Evolutionary conservation across 2,888 invertebrate species (phyloP).

Genomic region (Lasioglossum marginatum): DNA sequence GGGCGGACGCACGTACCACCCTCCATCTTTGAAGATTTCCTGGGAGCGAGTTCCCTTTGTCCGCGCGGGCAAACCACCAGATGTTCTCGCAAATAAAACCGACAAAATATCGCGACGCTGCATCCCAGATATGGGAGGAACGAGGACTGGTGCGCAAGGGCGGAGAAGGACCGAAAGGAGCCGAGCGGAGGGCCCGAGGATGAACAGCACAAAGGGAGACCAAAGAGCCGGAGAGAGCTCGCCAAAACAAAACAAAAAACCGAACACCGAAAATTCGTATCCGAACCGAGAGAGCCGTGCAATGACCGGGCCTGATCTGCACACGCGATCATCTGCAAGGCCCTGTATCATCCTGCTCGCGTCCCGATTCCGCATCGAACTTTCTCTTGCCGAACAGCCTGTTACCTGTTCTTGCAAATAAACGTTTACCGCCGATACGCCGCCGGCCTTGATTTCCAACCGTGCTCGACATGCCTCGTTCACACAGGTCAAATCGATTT

Average conservation of each 20-base stretch:
- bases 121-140: conserved; percentile 53
- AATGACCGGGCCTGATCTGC: conserved; percentile 77
- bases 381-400: conserved; percentile 33
- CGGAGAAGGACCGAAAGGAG: conserved; percentile 28
- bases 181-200: conserved; percentile 65
- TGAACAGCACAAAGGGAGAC: conserved; percentile 77
- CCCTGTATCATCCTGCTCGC: conserved; percentile 44
- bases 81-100: conserved; percentile 79
- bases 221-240: conserved; percentile 60
- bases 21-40: conserved; percentile 66
- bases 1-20: conserved; percentile 49
- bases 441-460: neutral
- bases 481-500: neutral
- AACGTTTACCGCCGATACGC: neutral
- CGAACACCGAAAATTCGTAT: conserved; percentile 75
- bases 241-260: conserved; percentile 42
- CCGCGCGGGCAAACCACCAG: conserved; percentile 75
- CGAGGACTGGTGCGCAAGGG: conserved; percentile 35
- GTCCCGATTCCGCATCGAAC: conserved; percentile 16
- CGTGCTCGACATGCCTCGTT: neutral
- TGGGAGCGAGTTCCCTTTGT: conserved; percentile 76
- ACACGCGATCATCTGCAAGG: conserved; percentile 68
- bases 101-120: conserved; percentile 71
- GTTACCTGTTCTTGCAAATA: conserved; percentile 2
- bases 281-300: conserved; percentile 73